Base-by-base conservation (phyloP, 2,888 invertebrate species). In the Hymenopus coronatus region DNA sequence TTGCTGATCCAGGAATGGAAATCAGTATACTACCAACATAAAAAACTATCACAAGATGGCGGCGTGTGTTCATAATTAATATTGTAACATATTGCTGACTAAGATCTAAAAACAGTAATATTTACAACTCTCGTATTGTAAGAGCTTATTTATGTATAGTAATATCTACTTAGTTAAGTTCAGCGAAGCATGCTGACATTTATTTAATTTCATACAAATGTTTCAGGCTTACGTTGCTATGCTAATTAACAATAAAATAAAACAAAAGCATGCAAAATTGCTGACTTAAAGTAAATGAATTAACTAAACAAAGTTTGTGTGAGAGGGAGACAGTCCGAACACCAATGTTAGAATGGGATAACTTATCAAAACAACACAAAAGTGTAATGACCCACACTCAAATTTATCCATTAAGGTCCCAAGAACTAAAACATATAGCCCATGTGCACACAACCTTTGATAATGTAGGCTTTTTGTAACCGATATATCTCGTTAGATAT, bases 311-410 rank as follows among this genome's bases (percentile, higher is more conserved):
- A 83, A 54, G 83, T 40, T 25, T 88, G 88, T 89, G 88, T 89
- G 88, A 84, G 87, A 85, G 83, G 87, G 88, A 89, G 88, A 89
- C 54, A 89, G 88, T 83, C 88, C 85, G 88, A 87, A 88, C 89
- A 89, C 85, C 85, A 28, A 85, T 81, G 46, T 84, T 87, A 88
- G 82, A 85, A 40, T 83, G 54, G 40, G 85, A 89, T 89, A 81
- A 83, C 54, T 70, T 86, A 88, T 82, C 27, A 70, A 15, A 27
- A 27, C 27, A 33, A 88, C 27, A 83, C 27, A 70, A 40, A 70
- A 25, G 54, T 70, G 40, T 40, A 40, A n/a, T n/a, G n/a, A 70
- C 54, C 54, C 54, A 70, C 54, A 70, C 54, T 70, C 54, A 70
- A 40, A 70, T 70, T 20, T 70, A 70, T 20, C 54, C 54, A 20